Base-by-base conservation (phyloP, 1,140 invertebrate genomes). In the Oscheius sp. region DNA sequence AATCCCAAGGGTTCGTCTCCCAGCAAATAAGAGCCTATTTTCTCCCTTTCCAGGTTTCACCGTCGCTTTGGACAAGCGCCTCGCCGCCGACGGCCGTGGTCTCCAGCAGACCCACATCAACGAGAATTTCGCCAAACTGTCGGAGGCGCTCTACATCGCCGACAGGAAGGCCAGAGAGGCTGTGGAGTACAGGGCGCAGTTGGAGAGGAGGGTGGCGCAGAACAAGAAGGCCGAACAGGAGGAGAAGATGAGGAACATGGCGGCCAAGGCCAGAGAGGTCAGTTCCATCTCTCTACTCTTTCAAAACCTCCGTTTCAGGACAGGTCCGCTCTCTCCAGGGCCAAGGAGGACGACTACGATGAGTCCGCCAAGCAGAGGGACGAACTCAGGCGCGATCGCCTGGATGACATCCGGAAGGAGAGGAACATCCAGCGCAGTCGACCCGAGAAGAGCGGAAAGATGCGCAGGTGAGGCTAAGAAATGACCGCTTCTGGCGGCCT, bases 171-270 rank as follows among this genome's bases (percentile, higher is more conserved):
- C 94, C 0, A 87, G 95, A 68, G 95, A 99, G 86, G 93, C 93
- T 55, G 94, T 99, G 0, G 95, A 99, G 85, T 93, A 93, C 82
- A 87, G 97, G 64, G 93, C 94, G 0, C 94, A 97, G 84, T 87
- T 98, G 1, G 95, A 99, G 82, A 93, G 94, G 87, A 94, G 95
- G 86, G 85, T 98, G 72, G 95, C 95, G 0, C 93, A 97, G 80
- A 95, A 97, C 80, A 95, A 99, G 85, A 99, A 99, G 81, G 94
- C 97, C 82, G 94, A 94, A 86, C 98, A 98, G 80, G 97, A 99
- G 86, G 95, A 97, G 78, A 91, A 93, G 86, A 86, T 99, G 76
- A 87, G 94, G 55, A 89, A 92, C 84, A 87, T 99, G 81, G 97
- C 97, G 20, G 93, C 95, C 84, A 91, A 94, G 83, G 96, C 97